phyloP scores from a whole-genome alignment of 2,888 invertebrate genomes.

The Ditylenchus weischeri region DNA sequence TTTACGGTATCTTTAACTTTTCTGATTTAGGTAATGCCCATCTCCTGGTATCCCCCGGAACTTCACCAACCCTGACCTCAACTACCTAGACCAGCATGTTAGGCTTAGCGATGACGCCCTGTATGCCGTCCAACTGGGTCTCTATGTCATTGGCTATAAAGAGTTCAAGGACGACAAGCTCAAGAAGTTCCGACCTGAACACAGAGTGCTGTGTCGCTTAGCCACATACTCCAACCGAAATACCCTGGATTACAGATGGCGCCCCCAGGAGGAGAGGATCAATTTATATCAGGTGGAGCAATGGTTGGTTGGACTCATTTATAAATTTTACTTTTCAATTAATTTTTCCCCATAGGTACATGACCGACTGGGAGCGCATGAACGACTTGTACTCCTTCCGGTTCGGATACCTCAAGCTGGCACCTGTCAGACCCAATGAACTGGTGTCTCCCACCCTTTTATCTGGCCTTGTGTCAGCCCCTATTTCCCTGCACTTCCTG shows the following conservation, averaged over 20 bases:
- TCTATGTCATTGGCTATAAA: conserved; percentile 56
- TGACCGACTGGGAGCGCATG: conserved; percentile 55
- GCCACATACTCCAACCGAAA: conserved; percentile 54
- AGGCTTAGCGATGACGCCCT: conserved; percentile 51
- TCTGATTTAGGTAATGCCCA: conserved; percentile 45
- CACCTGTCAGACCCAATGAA: conserved; percentile 44
- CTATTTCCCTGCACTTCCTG: conserved; percentile 56
- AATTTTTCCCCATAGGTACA: conserved; percentile 27
- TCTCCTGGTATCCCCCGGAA: conserved; percentile 58
- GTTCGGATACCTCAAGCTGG: conserved; percentile 55
- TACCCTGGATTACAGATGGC: conserved; percentile 46
- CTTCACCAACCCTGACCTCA: conserved; percentile 56
- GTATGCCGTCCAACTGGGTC: conserved; percentile 51
- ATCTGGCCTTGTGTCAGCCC: conserved; percentile 51
- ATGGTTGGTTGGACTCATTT: conserved; percentile 31
- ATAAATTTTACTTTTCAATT: too few species aligned
- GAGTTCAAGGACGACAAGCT: conserved; percentile 54
- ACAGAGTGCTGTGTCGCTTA: conserved; percentile 48
- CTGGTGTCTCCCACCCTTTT: conserved; percentile 26
- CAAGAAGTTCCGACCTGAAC: conserved; percentile 56
- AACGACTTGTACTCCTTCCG: conserved; percentile 53
- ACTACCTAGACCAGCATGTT: conserved; percentile 36
- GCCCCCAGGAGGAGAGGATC: conserved; percentile 54
- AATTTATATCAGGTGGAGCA: conserved; percentile 53
- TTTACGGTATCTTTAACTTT: too few species aligned